Conservation (phyloP, 30 jellyfish, hydroid and myxozoan genomes). For the Aurelia sp. region DNA sequence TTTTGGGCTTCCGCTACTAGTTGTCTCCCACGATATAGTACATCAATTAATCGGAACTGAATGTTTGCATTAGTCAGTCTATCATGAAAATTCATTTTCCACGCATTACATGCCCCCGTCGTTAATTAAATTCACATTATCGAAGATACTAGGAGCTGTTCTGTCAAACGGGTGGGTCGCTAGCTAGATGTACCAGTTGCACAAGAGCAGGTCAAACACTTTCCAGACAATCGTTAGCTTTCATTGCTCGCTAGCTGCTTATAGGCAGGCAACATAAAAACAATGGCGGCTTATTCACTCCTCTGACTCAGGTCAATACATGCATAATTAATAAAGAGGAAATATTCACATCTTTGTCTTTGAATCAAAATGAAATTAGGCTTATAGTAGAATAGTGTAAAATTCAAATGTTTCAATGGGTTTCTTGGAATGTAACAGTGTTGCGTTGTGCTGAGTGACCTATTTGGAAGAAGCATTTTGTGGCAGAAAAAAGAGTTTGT, state of each 20-base stretch:
- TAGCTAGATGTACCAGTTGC: slow-evolving; percentile 8
- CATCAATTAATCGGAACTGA: background rate
- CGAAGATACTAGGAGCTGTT: too few species aligned
- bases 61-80: background rate
- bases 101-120: background rate
- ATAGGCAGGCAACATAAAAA: slow-evolving; percentile 39
- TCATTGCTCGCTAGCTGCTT: slow-evolving; percentile 56
- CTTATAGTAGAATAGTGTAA: slow-evolving; percentile 34
- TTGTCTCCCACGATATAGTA: background rate
- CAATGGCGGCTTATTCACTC: slow-evolving; percentile 45
- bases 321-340: slow-evolving; percentile 27
- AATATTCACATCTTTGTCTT: slow-evolving; percentile 16
- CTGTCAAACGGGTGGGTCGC: slow-evolving; percentile 17
- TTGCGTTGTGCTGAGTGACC: too few species aligned
- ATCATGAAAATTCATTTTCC: background rate
- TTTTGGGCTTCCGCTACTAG: background rate
- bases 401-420: background rate
- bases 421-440: background rate
- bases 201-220: slow-evolving; percentile 9
- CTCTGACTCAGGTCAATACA: slow-evolving; percentile 15
- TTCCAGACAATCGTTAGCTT: slow-evolving; percentile 35
- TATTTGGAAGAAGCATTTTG: too few species aligned
- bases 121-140: background rate
- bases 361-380: slow-evolving; percentile 21
- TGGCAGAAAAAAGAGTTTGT: too few species aligned